A percentile compares a stretch with the other conserved stretches of the same genome.
phyloP scores from a whole-genome alignment of 2,113 vertebrate genomes.

The Clarias batrachus region DNA sequence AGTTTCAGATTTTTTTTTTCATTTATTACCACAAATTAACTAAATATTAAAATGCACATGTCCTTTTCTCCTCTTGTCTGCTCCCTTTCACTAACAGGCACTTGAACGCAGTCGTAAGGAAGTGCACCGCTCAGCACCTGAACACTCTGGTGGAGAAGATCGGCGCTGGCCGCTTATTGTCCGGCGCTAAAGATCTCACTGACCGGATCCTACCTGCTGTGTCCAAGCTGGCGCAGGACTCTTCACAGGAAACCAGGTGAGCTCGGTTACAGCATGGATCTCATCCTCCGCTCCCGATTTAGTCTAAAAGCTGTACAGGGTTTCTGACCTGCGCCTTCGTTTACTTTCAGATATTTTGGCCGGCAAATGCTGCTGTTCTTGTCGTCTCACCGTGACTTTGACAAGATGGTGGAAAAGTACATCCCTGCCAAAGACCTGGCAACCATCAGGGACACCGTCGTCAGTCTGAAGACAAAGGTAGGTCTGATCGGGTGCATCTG shows the following conservation, averaged over 20 bases:
- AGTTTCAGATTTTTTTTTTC: not conserved
- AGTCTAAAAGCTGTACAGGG: not conserved
- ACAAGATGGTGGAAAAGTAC: slow-evolving; percentile 85
- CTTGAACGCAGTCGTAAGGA: slow-evolving; percentile 82
- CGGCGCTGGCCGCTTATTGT: slow-evolving; percentile 78
- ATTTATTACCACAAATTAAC: not conserved
- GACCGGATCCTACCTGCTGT: slow-evolving; percentile 84
- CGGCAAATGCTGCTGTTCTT: slow-evolving; percentile 86
- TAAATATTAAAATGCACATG: not conserved
- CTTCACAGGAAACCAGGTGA: slow-evolving; percentile 89
- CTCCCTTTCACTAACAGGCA: slow-evolving; percentile 74
- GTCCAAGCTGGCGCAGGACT: slow-evolving; percentile 83
- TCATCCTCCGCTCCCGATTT: not conserved
- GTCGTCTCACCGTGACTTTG: slow-evolving; percentile 85
- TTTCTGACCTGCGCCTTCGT: not conserved
- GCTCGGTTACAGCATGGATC: not conserved
- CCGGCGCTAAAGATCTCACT: slow-evolving; percentile 72
- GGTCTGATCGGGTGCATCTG: not conserved
- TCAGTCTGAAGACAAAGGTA: slow-evolving; percentile 85
- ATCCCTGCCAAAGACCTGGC: slow-evolving; percentile 83
- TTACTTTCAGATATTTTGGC: slow-evolving; percentile 80
- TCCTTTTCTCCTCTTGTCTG: not conserved
- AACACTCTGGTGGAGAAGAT: slow-evolving; percentile 75
- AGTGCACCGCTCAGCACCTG: slow-evolving; percentile 86
- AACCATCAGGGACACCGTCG: slow-evolving; percentile 80